Percentiles rank a stretch among this genome's conserved stretches.
These are phyloP conservation scores for Macrocentrus cingulum DNA, from an alignment of 1,140 invertebrate species.

Conservation along the genomic window DNA sequence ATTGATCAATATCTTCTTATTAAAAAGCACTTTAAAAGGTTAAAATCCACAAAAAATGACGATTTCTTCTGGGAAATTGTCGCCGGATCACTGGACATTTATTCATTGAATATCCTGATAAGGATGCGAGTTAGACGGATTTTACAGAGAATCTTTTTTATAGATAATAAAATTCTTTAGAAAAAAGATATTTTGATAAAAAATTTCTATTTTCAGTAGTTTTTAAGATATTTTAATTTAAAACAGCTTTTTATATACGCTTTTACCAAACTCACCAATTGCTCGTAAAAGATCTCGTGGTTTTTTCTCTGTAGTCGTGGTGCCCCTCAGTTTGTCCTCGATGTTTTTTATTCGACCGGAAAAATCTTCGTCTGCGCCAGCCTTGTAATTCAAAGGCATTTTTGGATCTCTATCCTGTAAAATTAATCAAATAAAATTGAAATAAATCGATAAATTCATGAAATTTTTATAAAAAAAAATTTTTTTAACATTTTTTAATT, in stretches of 20 bases:
- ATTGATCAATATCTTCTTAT: too few relatives aligned
- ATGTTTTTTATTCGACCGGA: constrained; percentile 71
- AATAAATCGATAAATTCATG: neutral
- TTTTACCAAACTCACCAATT: constrained; percentile 65
- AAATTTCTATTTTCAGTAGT: constrained; percentile 4
- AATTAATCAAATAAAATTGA: constrained; percentile 16
- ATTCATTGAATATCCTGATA: too few relatives aligned
- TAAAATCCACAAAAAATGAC: too few relatives aligned
- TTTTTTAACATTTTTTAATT: too few relatives aligned
- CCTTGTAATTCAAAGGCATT: constrained; percentile 61
- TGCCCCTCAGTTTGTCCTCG: constrained; percentile 67
- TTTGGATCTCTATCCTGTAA: constrained; percentile 69
- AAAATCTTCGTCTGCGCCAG: constrained; percentile 68
- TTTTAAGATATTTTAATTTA: too few relatives aligned
- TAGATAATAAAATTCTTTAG: too few relatives aligned
- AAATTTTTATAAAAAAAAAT: neutral
- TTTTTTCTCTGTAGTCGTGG: constrained; percentile 69
- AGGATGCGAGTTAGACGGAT: too few relatives aligned
- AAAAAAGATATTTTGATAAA: too few relatives aligned
- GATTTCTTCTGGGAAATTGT: neutral
- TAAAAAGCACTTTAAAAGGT: too few relatives aligned
- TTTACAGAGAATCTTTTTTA: too few relatives aligned
- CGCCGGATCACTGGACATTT: neutral
- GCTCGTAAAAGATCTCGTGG: constrained; percentile 83
- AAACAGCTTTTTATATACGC: neutral